A percentile compares a stretch with the other conserved stretches of the same genome.
These are phyloP conservation scores for Zaprionus ornatus DNA, from an alignment of 1,140 invertebrate species.

Conservation along the genomic window DNA sequence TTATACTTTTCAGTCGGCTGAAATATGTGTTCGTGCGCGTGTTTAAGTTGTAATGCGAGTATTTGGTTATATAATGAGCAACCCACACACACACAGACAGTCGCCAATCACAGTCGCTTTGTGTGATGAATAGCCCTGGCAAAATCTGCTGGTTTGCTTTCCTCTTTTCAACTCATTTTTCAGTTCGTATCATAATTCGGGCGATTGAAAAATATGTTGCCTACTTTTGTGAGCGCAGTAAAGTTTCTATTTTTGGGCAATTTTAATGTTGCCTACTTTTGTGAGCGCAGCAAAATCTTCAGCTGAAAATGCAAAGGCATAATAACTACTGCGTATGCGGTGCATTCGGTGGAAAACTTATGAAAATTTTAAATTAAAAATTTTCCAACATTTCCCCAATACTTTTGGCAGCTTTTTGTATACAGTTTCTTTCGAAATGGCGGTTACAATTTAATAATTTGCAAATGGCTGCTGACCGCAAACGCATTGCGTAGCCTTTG, in stretches of 20 bases:
- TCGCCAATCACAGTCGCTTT: slow-evolving; percentile 20
- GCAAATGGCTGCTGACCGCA: slow-evolving; percentile 59
- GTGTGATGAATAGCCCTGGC: slow-evolving; percentile 36
- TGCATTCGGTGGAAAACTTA: neutral
- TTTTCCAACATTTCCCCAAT: neutral
- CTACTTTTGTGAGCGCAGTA: slow-evolving; percentile 31
- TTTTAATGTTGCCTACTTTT: slow-evolving; percentile 14
- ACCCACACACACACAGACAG: neutral
- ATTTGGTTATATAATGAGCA: slow-evolving; percentile 20
- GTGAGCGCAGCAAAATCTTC: too few relatives aligned
- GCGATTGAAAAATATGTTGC: slow-evolving; percentile 16
- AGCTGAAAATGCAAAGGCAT: too few relatives aligned
- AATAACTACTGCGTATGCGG: neutral
- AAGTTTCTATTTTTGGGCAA: neutral
- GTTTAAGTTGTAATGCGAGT: slow-evolving; percentile 18
- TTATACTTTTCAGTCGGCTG: neutral
- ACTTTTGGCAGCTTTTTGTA: neutral
- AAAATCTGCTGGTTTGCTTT: neutral
- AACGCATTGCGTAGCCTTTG: slow-evolving; percentile 30
- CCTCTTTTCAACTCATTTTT: slow-evolving; percentile 28
- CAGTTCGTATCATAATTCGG: slow-evolving; percentile 13
- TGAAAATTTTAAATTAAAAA: neutral
- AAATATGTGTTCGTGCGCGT: slow-evolving; percentile 1
- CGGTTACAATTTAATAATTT: slow-evolving; percentile 43
- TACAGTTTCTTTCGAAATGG: slow-evolving; percentile 25